Conservation (phyloP, 2,113 vertebrate genomes). For the Sturnira hondurensis region DNA sequence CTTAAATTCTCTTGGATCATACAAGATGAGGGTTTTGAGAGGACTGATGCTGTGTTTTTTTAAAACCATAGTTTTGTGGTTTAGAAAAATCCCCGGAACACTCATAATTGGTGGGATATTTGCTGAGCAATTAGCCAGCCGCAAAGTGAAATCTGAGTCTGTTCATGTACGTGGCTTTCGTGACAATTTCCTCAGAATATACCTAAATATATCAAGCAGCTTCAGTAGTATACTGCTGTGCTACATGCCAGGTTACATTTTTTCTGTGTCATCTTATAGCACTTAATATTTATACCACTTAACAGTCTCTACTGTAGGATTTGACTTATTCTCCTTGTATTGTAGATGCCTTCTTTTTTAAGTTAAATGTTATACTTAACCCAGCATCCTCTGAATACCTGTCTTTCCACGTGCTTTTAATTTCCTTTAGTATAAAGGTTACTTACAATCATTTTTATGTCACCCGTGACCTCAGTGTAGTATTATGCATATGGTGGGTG, state of each 20-base stretch:
- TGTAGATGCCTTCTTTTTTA: neutral
- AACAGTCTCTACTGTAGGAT: neutral
- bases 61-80: neutral
- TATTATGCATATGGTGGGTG: neutral
- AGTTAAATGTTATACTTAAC: neutral
- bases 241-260: neutral
- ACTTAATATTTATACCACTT: neutral
- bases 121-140: conserved; percentile 4
- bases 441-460: neutral
- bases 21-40: neutral
- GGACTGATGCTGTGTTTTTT: neutral
- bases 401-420: neutral
- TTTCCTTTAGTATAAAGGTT: neutral
- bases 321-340: neutral
- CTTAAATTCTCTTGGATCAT: conserved; percentile 14
- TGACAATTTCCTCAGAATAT: neutral
- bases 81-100: conserved; percentile 40
- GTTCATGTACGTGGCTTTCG: neutral
- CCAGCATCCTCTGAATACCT: neutral
- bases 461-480: neutral
- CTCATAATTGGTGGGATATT: neutral
- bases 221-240: neutral
- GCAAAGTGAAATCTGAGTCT: neutral
- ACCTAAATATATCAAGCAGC: neutral
- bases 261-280: neutral